A percentile compares a stretch with the other conserved stretches of the same genome.
These are phyloP conservation scores for Brachionus manjavacas DNA, from an alignment of 1,140 invertebrate species.

Conservation along the genomic window DNA sequence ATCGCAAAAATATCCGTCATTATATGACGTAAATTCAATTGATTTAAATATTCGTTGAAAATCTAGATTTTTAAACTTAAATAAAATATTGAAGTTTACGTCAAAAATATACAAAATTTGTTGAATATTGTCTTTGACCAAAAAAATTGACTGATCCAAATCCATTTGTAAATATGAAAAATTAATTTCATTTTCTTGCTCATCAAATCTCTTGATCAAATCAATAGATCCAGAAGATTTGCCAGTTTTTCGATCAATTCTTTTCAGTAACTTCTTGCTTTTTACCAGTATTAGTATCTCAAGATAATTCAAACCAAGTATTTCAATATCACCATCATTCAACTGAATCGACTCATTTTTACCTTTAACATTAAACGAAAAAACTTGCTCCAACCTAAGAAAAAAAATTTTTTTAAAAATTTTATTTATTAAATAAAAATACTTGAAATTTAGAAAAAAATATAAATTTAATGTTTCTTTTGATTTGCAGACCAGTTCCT, in stretches of 20 bases:
- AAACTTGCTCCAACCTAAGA: background rate
- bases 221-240: background rate
- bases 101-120: background rate
- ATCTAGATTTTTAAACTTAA: background rate
- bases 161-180: background rate
- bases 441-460: slow-evolving; percentile 37
- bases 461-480: slow-evolving; percentile 10
- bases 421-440: background rate
- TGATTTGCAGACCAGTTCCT: slow-evolving; percentile 33
- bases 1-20: background rate
- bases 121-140: background rate
- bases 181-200: background rate
- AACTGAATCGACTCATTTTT: background rate
- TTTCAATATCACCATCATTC: background rate
- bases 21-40: background rate
- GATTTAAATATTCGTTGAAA: background rate
- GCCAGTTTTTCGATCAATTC: background rate
- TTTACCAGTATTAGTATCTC: slow-evolving; percentile 9
- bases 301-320: background rate
- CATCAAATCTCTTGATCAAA: background rate
- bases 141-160: background rate
- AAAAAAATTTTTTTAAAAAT: background rate
- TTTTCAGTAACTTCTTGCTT: background rate
- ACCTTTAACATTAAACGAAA: background rate
- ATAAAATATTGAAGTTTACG: background rate